These are phyloP conservation scores for Gopherus flavomarginatus DNA, from an alignment of 2,113 vertebrate genomes.

Conservation along the genomic window DNA sequence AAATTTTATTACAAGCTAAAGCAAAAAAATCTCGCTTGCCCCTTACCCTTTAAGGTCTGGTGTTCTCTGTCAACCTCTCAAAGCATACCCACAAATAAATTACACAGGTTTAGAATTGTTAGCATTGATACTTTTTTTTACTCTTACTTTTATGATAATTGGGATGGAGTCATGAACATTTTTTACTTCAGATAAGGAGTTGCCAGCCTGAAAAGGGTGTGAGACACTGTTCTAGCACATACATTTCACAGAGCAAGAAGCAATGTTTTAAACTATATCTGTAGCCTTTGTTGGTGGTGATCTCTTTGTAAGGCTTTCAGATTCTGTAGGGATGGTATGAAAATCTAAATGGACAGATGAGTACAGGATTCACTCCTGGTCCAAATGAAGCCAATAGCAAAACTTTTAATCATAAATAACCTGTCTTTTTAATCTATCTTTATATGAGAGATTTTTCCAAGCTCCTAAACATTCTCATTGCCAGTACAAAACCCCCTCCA, in stretches of 20 bases:
- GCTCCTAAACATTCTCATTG: constrained; percentile 59
- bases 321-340: constrained; percentile 6
- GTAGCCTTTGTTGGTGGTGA: not conserved
- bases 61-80: not conserved
- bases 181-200: not conserved
- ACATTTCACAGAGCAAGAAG: constrained; percentile 5
- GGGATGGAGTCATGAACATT: not conserved
- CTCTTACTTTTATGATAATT: not conserved
- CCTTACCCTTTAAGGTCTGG: not conserved
- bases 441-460: constrained; percentile 63
- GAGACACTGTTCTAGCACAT: not conserved
- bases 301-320: not conserved
- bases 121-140: not conserved
- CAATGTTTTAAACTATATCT: constrained; percentile 24
- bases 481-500: constrained; percentile 53
- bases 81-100: not conserved
- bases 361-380: constrained; percentile 43
- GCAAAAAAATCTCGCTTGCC: constrained; percentile 3
- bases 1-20: constrained; percentile 21
- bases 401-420: constrained; percentile 73
- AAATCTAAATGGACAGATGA: constrained; percentile 12
- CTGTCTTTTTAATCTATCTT: constrained; percentile 63
- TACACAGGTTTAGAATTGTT: not conserved
- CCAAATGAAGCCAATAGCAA: constrained; percentile 61
- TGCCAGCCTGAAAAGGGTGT: not conserved